Evolutionary conservation across 2,113 vertebrate genomes (phyloP).

Genomic region (Vulpes vulpes): DNA sequence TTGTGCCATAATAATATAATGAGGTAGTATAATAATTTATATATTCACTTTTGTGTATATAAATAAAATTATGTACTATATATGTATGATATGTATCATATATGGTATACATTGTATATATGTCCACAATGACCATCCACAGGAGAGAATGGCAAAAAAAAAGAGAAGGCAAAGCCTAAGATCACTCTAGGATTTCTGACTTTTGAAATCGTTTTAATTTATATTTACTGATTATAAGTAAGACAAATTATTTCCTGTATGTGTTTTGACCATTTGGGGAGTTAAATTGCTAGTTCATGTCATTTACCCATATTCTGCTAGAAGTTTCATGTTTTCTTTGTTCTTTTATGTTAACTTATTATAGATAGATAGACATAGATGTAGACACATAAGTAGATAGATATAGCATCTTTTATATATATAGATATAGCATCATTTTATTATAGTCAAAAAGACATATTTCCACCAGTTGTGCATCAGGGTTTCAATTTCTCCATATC

Average conservation of each 20-base stretch:
- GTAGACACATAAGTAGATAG: neutral
- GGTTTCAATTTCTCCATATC: neutral
- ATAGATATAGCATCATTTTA: neutral
- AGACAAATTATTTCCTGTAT: neutral
- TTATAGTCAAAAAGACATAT: neutral
- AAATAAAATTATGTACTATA: neutral
- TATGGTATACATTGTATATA: neutral
- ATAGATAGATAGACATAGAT: neutral
- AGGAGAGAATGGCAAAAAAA: neutral
- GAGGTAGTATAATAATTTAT: neutral
- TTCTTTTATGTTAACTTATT: neutral
- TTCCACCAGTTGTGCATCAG: neutral
- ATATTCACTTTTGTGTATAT: neutral
- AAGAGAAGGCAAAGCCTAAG: neutral
- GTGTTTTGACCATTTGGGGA: neutral
- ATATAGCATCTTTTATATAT: neutral
- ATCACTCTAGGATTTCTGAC: neutral
- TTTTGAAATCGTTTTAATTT: constrained; percentile 22
- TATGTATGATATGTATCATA: neutral
- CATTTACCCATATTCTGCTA: neutral
- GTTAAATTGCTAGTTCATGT: constrained; percentile 1
- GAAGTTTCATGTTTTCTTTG: neutral
- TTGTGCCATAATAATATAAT: neutral
- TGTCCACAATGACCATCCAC: neutral
- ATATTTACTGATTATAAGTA: neutral